A percentile compares a stretch with the other conserved stretches of the same genome.
These are phyloP conservation scores for Pseudoips prasinana DNA, from an alignment of 2,888 invertebrate genomes.

Conservation along the genomic window DNA sequence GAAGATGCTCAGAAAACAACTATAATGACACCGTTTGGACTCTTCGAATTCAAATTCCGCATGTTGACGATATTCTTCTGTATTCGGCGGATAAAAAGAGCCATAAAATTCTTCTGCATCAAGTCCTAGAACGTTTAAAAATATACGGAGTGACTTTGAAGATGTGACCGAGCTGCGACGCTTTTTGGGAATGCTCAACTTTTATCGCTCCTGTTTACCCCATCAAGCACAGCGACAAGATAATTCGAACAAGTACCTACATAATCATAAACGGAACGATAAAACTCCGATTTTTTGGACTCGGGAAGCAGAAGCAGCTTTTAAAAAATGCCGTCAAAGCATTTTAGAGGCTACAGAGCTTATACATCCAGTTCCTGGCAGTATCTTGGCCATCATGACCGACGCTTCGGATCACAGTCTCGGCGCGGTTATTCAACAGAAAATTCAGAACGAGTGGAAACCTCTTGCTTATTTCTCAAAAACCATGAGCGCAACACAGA, in stretches of 20 bases:
- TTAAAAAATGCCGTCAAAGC: constrained; percentile 1
- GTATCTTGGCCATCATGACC: not conserved
- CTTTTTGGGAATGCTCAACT: constrained; percentile 3
- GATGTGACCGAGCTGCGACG: not conserved
- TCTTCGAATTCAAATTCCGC: constrained; percentile 6
- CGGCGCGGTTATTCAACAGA: constrained; percentile 1
- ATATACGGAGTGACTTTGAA: constrained; percentile 2
- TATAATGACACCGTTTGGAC: constrained; percentile 5
- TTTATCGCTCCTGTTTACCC: not conserved
- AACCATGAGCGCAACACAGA: not conserved
- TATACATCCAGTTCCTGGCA: not conserved
- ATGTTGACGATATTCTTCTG: constrained; percentile 2
- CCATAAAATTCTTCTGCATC: not conserved
- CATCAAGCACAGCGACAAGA: not conserved
- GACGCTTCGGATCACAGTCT: not conserved
- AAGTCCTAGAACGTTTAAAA: not conserved
- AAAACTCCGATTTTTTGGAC: not conserved
- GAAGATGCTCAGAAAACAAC: constrained; percentile 7
- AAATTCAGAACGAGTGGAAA: not conserved
- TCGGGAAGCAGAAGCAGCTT: not conserved
- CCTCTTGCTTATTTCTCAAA: constrained; percentile 1
- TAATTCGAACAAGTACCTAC: constrained; percentile 1
- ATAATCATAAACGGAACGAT: not conserved
- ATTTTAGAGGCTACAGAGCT: not conserved
- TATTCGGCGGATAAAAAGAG: not conserved